phyloP scores from a whole-genome alignment of 1,140 invertebrate genomes.

The Arctopsyche grandis region DNA sequence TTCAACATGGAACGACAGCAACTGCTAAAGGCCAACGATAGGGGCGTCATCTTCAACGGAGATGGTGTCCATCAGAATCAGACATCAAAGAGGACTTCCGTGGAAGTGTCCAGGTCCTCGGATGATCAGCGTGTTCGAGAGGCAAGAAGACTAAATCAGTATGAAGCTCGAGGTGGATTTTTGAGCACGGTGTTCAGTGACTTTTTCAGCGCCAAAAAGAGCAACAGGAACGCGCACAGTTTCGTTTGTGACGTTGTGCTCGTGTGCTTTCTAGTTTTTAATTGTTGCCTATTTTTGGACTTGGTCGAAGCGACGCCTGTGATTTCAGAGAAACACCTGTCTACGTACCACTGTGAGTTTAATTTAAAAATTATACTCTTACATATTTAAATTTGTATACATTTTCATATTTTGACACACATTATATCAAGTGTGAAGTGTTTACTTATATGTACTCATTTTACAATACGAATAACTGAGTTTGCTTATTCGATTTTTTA shows the following conservation, averaged over 20 bases:
- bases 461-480: too few relatives aligned
- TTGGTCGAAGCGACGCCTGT: constrained; percentile 41
- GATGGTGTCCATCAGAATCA: neutral
- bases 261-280: constrained; percentile 40
- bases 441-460: too few relatives aligned
- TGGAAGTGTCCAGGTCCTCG: neutral
- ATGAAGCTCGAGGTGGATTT: constrained; percentile 10
- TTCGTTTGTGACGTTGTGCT: constrained; percentile 32
- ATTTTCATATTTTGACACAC: too few relatives aligned
- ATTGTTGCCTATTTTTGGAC: constrained; percentile 4
- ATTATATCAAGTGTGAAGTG: too few relatives aligned
- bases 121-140: too few relatives aligned
- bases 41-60: constrained; percentile 27
- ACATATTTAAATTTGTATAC: neutral
- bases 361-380: neutral
- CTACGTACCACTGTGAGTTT: constrained; percentile 49
- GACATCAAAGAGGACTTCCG: neutral
- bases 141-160: constrained; percentile 21
- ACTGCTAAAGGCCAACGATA: constrained; percentile 31
- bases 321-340: constrained; percentile 35
- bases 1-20: constrained; percentile 35
- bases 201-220: constrained; percentile 40
- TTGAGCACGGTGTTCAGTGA: constrained; percentile 43
- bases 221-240: constrained; percentile 31
- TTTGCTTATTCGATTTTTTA: too few relatives aligned